Percentiles rank a stretch among this genome's conserved stretches.
Evolutionary conservation across 2,113 vertebrate species (phyloP).

Genomic region (Mormoops blainvillei): DNA sequence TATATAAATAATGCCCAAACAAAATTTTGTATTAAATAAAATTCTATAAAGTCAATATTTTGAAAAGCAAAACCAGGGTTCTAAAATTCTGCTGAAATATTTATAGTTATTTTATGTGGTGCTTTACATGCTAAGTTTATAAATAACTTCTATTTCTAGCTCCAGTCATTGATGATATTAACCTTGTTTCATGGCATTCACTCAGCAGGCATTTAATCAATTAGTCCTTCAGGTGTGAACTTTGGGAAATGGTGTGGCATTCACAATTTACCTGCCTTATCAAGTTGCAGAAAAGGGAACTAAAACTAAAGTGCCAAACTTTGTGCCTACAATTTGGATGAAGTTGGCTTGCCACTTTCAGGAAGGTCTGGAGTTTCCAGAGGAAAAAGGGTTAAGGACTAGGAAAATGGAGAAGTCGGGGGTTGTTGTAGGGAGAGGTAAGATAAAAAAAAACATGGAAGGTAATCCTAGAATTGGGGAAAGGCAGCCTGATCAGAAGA

Average conservation of each 20-base stretch:
- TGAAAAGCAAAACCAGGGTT: not conserved
- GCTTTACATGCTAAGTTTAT: not conserved
- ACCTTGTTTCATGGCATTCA: not conserved
- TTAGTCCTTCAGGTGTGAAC: not conserved
- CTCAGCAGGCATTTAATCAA: not conserved
- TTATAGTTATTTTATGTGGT: not conserved
- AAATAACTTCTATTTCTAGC: slow-evolving; percentile 21
- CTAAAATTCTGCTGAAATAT: not conserved
- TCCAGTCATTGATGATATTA: not conserved
- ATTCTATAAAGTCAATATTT: not conserved
- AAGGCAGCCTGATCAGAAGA: not conserved
- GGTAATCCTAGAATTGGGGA: not conserved
- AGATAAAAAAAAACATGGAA: not conserved
- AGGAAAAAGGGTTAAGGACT: not conserved
- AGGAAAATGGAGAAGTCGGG: not conserved
- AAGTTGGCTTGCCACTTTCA: not conserved
- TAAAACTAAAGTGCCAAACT: not conserved
- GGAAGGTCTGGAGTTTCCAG: not conserved
- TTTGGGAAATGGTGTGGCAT: not conserved
- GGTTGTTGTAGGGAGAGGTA: not conserved
- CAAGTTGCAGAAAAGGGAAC: not conserved
- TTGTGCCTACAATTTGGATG: not conserved
- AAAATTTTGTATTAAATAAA: slow-evolving; percentile 26
- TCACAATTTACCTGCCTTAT: not conserved
- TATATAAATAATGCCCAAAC: not conserved